Base-by-base conservation (phyloP, 1,140 invertebrate species). In the Drosophila ogumai region DNA sequence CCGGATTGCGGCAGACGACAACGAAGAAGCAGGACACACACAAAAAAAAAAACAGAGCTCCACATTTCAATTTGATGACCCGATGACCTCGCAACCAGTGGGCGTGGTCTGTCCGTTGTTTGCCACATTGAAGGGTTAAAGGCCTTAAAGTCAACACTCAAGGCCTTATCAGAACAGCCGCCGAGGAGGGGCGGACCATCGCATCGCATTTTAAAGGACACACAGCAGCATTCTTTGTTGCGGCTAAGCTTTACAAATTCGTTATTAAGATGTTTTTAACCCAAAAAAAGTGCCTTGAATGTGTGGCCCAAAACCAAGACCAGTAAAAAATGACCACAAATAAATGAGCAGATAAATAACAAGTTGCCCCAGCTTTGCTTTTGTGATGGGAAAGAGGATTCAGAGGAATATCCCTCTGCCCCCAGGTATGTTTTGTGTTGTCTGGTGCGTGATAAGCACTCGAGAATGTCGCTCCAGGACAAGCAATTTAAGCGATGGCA, bases 331-430 rank as follows among this genome's bases (percentile, higher is more conserved):
- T 65, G 76, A 61, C 25, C 68, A 50, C 80, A 82, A 82, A 82
- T 79, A 82, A 82, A 82, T 79, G 75, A 82, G 75, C 79, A 82
- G 77, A 82, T 82, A 82, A 79, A 82, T 82, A 79, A 82, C 64
- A 59, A 77, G 75, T 66, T 61, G 50, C 44, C 44, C 50, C 47
- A 25, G 36, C 54, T 31, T 25, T 54, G 58, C 63, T 60, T 80
- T 71, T 81, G 79, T 80, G 58, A 12, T 6, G 15, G 12, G 41
- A 17, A 34, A 13, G 13, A 19, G 63, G 15, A 22, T 0, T 22
- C 4, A 6, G 32, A 13, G 25, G 32, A 17, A 6, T 15, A 7
- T 3, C 54, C 32, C 13, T 36, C 34, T 46, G 32, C 31, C 49
- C 17, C 5, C 67, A 67, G 67, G 67, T 67, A 67, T 54, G 25